Conservation (phyloP, 2,113 vertebrate species). For the Ellobius talpinus region DNA sequence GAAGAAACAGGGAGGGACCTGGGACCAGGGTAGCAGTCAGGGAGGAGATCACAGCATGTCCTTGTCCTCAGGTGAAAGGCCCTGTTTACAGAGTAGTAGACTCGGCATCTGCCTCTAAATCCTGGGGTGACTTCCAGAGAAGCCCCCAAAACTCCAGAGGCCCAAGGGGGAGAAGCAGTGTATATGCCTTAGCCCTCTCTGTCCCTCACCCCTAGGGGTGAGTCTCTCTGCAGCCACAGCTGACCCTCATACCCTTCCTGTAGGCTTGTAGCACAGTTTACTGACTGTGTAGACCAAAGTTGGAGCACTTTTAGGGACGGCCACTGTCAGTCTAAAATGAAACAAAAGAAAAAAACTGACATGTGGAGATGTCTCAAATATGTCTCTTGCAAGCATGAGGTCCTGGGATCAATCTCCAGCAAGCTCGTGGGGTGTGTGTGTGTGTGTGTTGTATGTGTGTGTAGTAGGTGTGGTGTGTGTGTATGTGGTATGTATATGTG, state of each 20-base stretch:
- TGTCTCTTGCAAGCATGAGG: not conserved
- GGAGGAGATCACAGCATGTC: constrained; percentile 65
- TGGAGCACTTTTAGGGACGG: not conserved
- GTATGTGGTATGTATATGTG: no score
- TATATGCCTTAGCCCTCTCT: not conserved
- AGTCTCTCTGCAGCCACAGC: not conserved
- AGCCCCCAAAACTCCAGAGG: constrained; percentile 54
- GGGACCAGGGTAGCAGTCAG: not conserved
- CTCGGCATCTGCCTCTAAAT: constrained; percentile 85
- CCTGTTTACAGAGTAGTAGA: constrained; percentile 88
- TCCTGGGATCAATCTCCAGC: not conserved
- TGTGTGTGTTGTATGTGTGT: no score
- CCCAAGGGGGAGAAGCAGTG: constrained; percentile 70
- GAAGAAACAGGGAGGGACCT: not conserved
- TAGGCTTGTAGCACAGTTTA: not conserved
- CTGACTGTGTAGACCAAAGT: not conserved
- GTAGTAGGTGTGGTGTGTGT: no score
- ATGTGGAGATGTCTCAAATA: not conserved
- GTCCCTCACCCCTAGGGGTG: not conserved
- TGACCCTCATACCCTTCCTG: not conserved
- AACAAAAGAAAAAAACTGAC: not conserved
- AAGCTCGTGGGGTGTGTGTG: no score
- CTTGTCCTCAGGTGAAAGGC: constrained; percentile 84
- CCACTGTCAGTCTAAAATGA: not conserved
- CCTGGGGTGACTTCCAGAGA: constrained; percentile 84